phyloP scores from a whole-genome alignment of 1,140 invertebrate genomes.

The Cherax destructor region DNA sequence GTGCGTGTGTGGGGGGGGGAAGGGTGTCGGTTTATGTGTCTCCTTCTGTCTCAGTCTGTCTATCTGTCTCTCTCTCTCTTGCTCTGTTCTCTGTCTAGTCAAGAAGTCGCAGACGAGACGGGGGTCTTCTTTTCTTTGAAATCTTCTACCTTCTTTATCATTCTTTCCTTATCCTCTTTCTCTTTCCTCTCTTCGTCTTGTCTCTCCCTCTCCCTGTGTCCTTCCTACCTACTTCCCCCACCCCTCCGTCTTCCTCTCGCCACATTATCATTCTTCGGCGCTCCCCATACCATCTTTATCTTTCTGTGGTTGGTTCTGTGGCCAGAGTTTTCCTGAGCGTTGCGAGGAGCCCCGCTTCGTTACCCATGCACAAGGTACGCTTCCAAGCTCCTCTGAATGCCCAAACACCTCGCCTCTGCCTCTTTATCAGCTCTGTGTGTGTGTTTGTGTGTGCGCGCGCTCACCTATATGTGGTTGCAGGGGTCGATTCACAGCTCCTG shows the following conservation, averaged over 20 bases:
- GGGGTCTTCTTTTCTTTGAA: background rate
- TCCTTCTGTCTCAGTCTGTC: background rate
- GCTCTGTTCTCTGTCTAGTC: background rate
- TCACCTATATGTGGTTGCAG: too few species aligned
- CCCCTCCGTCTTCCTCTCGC: background rate
- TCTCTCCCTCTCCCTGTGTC: constrained; percentile 15
- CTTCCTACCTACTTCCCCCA: too few species aligned
- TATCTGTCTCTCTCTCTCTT: too few species aligned
- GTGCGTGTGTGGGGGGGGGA: too few species aligned
- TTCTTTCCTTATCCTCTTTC: background rate
- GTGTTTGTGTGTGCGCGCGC: background rate
- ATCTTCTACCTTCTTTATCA: too few species aligned
- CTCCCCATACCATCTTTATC: constrained; percentile 7
- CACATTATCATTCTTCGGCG: background rate
- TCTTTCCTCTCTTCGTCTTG: background rate
- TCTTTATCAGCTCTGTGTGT: background rate
- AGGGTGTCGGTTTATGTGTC: background rate
- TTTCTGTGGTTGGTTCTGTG: background rate
- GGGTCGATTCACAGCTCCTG: too few species aligned
- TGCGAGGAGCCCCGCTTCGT: constrained; percentile 8
- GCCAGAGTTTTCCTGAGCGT: background rate
- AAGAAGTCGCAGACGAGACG: background rate
- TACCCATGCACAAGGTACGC: constrained; percentile 21
- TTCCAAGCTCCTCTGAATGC: constrained; percentile 7
- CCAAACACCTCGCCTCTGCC: constrained; percentile 8